Conservation (phyloP, 2,113 vertebrate genomes). For the Nansenia antarctica region DNA sequence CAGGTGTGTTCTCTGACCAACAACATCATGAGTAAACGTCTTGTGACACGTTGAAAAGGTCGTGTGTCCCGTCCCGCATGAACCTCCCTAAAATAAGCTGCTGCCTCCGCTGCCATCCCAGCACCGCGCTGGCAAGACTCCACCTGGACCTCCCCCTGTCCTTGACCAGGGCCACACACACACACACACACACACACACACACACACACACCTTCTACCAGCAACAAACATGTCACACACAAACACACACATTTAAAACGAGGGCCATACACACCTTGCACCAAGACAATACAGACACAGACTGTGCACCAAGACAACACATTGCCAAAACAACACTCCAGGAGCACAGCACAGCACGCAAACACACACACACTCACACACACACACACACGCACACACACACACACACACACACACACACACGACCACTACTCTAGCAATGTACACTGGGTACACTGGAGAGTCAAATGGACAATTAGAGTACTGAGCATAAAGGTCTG, state of each 20-base stretch:
- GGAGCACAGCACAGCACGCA: not conserved
- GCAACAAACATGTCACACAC: not conserved
- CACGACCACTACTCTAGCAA: not conserved
- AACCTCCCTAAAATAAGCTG: constrained; percentile 35
- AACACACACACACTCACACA: constrained; percentile 2
- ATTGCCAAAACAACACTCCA: too few species aligned
- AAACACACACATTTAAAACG: too few species aligned
- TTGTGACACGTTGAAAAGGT: constrained; percentile 5
- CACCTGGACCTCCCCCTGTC: constrained; percentile 21
- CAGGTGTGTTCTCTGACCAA: not conserved
- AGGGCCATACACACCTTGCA: too few species aligned
- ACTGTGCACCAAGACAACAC: too few species aligned
- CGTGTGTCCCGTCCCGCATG: constrained; percentile 1
- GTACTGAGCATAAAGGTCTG: not conserved
- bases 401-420: not conserved
- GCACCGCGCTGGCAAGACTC: not conserved
- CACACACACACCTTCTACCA: constrained; percentile 5
- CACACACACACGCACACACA: constrained; percentile 4
- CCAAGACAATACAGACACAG: too few species aligned
- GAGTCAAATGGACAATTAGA: not conserved
- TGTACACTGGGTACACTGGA: not conserved
- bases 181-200: not conserved
- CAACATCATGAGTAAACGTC: not conserved
- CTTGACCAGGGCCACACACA: constrained; percentile 14
- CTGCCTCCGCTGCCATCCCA: constrained; percentile 18